Conservation (phyloP, 2,113 vertebrate genomes). For the Heptranchias perlo region DNA sequence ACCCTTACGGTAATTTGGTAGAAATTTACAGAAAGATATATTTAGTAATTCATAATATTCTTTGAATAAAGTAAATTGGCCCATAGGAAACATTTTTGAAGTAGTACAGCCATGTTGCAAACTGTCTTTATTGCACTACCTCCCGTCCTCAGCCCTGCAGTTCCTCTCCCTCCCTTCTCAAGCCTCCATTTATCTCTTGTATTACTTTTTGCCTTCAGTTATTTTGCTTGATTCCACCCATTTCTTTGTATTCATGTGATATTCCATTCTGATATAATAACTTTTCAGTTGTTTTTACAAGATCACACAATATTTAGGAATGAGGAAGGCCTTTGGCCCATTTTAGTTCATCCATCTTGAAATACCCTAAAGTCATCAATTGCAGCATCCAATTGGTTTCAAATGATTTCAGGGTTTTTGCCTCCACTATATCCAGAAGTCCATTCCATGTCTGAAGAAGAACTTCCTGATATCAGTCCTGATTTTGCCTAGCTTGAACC, state of each 20-base stretch:
- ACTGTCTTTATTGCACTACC: not conserved
- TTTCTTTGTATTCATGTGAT: not conserved
- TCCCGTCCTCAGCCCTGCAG: not conserved
- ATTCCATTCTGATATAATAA: not conserved
- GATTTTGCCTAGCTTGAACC: not conserved
- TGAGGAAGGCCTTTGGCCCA: no score
- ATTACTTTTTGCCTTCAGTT: not conserved
- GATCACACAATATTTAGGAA: not conserved
- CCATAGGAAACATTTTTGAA: not conserved
- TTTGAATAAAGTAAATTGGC: not conserved
- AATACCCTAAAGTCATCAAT: no score
- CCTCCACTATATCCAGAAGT: no score
- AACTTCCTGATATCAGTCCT: not conserved
- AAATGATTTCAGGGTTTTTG: not conserved
- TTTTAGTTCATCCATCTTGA: no score
- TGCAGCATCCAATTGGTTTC: not conserved
- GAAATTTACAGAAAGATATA: slow-evolving; percentile 5
- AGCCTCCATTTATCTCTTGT: not conserved
- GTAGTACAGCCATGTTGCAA: not conserved
- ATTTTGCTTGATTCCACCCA: not conserved
- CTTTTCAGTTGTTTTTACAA: not conserved
- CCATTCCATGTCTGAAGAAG: not conserved
- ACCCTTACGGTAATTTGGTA: not conserved
- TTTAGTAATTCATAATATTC: not conserved
- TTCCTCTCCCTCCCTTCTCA: not conserved